Conservation (phyloP, 2,113 vertebrate species). For the Pluvialis apricaria region DNA sequence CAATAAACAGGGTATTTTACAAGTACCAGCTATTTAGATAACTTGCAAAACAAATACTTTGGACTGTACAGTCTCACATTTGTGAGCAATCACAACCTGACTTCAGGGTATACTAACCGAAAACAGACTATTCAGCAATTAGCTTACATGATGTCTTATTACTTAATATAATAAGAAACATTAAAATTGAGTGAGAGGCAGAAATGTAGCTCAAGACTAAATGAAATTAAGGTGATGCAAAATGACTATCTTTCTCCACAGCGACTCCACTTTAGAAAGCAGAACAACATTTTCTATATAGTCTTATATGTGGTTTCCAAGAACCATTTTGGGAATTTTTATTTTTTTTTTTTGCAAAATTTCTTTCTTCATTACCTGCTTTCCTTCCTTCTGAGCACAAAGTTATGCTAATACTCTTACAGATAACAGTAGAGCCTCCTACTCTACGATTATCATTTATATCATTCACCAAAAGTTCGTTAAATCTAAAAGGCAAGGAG, state of each 20-base stretch:
- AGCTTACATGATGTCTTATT: background rate
- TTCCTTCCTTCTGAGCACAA: background rate
- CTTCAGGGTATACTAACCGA: background rate
- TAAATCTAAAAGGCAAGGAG: background rate
- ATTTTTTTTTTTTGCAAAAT: background rate
- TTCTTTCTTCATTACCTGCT: background rate
- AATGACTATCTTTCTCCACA: background rate
- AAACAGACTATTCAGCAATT: background rate
- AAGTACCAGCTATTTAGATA: background rate
- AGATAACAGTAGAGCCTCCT: background rate
- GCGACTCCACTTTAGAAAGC: background rate
- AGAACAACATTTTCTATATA: background rate
- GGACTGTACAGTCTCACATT: background rate
- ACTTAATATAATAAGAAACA: background rate
- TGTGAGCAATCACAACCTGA: background rate
- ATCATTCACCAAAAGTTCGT: background rate
- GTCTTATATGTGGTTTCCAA: background rate
- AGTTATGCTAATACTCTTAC: background rate
- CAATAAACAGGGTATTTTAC: background rate
- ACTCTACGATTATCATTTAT: background rate
- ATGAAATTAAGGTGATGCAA: background rate
- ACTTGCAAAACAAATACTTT: background rate
- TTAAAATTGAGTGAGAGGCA: background rate
- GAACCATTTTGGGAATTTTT: background rate
- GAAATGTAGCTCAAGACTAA: background rate